Conservation (phyloP, 2,113 vertebrate genomes). For the Tympanuchus pallidicinctus region DNA sequence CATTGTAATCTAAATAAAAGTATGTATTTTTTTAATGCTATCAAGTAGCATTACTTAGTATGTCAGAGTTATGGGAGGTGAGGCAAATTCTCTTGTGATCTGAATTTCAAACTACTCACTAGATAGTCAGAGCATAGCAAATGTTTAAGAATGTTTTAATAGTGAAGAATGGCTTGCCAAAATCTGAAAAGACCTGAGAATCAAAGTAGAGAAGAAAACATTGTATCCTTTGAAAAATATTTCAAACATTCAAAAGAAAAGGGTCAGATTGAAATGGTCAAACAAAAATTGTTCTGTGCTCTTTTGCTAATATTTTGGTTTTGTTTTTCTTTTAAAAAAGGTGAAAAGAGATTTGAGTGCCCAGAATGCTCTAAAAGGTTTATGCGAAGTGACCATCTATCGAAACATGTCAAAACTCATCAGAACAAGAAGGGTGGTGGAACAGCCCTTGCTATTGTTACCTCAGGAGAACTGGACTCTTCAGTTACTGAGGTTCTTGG, state of each 20-base stretch:
- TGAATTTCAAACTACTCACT: neutral
- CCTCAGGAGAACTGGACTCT: constrained; percentile 95
- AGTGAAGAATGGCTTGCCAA: neutral
- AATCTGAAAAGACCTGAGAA: neutral
- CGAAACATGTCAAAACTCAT: constrained; percentile 99
- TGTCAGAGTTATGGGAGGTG: neutral
- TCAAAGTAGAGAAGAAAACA: neutral
- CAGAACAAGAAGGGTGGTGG: constrained; percentile 97
- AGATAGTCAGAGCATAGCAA: neutral
- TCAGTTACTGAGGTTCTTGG: constrained; percentile 90
- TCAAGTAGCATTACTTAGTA: neutral
- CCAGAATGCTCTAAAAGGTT: constrained; percentile 98
- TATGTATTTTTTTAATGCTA: neutral
- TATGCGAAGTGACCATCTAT: constrained; percentile 99
- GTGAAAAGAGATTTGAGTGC: constrained; percentile 98
- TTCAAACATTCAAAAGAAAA: neutral
- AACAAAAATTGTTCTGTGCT: neutral
- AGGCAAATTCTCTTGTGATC: neutral
- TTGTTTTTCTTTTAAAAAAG: constrained; percentile 76
- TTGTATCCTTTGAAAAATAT: neutral
- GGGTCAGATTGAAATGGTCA: neutral
- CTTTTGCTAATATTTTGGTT: constrained; percentile 30
- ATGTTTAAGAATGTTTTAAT: neutral
- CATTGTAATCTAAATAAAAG: neutral
- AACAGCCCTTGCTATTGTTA: constrained; percentile 94